Conservation (phyloP, 2,888 invertebrate genomes). For the Brachypalpus laphriformis region DNA sequence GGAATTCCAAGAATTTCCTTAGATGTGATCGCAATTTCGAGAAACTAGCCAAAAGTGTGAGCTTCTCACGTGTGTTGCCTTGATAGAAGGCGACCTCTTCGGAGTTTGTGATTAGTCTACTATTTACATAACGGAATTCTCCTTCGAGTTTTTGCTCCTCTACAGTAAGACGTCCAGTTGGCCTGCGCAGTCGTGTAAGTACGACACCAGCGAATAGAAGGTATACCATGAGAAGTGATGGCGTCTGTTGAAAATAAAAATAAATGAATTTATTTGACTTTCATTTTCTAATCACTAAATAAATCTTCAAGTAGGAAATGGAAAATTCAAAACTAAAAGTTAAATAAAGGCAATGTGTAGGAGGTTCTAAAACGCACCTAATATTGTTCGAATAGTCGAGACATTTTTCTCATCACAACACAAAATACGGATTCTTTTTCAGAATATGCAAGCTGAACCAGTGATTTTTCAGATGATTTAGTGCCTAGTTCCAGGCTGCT, state of each 20-base stretch:
- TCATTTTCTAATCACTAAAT: no score
- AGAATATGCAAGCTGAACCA: no score
- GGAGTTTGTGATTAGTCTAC: constrained; percentile 97
- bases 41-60: constrained; percentile 94
- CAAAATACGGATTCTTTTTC: no score
- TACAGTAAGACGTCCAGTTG: constrained; percentile 94
- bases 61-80: constrained; percentile 93
- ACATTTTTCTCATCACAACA: no score
- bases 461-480: no score
- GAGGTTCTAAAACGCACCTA: no score
- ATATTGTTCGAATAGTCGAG: no score
- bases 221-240: constrained; percentile 93
- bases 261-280: not conserved
- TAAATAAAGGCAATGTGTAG: no score
- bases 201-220: constrained; percentile 93
- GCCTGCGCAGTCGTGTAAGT: constrained; percentile 93
- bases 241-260: constrained; percentile 86
- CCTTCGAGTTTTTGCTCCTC: constrained; percentile 99
- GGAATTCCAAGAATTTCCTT: constrained; percentile 93
- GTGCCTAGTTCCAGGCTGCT: no score
- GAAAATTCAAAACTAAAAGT: no score
- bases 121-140: constrained; percentile 98
- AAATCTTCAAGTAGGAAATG: no score
- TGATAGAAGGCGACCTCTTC: constrained; percentile 92
- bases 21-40: constrained; percentile 93